Evolutionary conservation across 2,113 vertebrate species (phyloP), one percentile per base, ranked within the genome.

Genomic region (Irena cyanogastra): DNA sequence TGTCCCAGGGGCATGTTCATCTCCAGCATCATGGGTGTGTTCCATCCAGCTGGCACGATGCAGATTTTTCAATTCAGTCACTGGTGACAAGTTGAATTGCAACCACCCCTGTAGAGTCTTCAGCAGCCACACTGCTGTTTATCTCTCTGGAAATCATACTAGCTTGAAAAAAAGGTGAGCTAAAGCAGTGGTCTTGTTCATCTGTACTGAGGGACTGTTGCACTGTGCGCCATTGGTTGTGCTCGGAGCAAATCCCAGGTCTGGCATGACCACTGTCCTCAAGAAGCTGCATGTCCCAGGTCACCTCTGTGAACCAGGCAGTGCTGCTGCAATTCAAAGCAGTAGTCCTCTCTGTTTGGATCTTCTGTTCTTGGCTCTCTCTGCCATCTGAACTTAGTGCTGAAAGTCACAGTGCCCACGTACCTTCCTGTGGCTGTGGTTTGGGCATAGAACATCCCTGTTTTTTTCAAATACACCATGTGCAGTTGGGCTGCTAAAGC

Each of bases 391-490:
- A 31, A 44, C 60, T 82, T 41, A 31, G n/a, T 77, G 50, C 83
- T 64, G 56, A 3, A 30, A 21, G 72, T 81, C 83, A 15, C 27
- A 24, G 77, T 41, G 37, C 53, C 53, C 28, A 0, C 0, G 10
- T 9, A 22, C 49, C 70, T 70, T 71, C 81, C 8, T 69, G 63
- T 27, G 70, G 35, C 61, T 33, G 1, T 57, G 47, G 16, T 30
- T 88, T 80, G 82, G 83, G 71, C 13, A 3, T 7, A 1, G 16
- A 7, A 12, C 26, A 53, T 54, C 35, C 39, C 26, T 66, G 57
- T 19, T n/a, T 47, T 35, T 44, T 50, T 44, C 64, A 70, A 41
- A 42, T 50, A 13, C 6, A 11, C 50, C 0, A 0, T 0, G 0
- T 75, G 44, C 42, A 61, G 27, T 3, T 83, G 68, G 44, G 52